phyloP scores from a whole-genome alignment of 2,797 vertebrate genomes.

The Molossus alvarezi region DNA sequence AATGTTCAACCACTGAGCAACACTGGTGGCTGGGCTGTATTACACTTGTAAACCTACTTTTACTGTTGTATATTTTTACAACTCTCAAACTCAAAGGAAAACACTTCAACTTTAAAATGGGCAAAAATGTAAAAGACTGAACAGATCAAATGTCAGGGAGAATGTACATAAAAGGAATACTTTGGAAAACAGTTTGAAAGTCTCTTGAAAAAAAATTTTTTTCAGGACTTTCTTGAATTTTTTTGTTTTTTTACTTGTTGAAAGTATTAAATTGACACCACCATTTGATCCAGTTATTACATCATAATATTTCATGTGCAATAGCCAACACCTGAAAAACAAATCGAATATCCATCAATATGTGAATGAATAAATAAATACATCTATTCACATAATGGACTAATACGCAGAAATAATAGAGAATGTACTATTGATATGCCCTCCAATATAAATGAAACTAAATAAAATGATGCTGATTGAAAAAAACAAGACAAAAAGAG shows the following conservation, averaged over 20 bases:
- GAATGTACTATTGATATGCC: background rate
- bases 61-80: background rate
- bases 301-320: background rate
- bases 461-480: background rate
- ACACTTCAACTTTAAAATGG: background rate
- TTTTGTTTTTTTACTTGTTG: too few species aligned
- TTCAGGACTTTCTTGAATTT: too few species aligned
- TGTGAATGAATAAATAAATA: background rate
- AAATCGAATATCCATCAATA: background rate
- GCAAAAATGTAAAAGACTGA: background rate
- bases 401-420: background rate
- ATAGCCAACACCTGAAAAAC: background rate
- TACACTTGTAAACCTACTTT: background rate
- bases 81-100: background rate
- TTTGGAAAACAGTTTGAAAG: background rate
- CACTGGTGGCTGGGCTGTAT: too few species aligned
- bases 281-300: background rate
- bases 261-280: background rate
- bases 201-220: background rate
- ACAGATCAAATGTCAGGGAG: background rate
- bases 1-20: too few species aligned
- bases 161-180: background rate
- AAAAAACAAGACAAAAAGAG: background rate
- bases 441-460: background rate
- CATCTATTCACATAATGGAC: background rate